These are phyloP conservation scores for Listronotus oregonensis DNA, from an alignment of 1,140 invertebrate species.

Conservation along the genomic window DNA sequence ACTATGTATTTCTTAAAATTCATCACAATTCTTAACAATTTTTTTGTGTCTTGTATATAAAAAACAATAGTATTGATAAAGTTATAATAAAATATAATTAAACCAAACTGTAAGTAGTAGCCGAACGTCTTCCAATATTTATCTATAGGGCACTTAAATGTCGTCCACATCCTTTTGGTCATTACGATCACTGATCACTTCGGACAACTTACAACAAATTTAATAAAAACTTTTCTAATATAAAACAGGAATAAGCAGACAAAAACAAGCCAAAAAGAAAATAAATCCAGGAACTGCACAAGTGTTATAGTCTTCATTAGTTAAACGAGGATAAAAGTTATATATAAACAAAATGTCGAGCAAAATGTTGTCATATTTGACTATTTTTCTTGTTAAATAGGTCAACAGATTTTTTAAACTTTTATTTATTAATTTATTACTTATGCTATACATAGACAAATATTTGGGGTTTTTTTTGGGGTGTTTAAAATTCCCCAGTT, in stretches of 20 bases:
- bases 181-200: constrained; percentile 33
- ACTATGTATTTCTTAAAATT: too few species aligned
- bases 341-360: too few species aligned
- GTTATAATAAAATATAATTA: background rate
- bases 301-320: constrained; percentile 34
- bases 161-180: constrained; percentile 16
- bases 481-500: too few species aligned
- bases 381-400: background rate
- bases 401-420: too few species aligned
- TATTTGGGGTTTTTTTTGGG: too few species aligned
- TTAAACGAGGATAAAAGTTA: constrained; percentile 27
- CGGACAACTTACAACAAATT: constrained; percentile 32
- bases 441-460: too few species aligned
- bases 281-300: constrained; percentile 28
- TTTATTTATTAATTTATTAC: too few species aligned
- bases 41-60: too few species aligned
- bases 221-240: constrained; percentile 36
- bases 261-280: constrained; percentile 30
- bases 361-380: constrained; percentile 2
- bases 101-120: background rate
- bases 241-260: constrained; percentile 24
- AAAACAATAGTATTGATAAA: too few species aligned
- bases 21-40: too few species aligned
- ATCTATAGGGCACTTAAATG: constrained; percentile 27
- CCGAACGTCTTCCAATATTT: constrained; percentile 14